These are phyloP conservation scores for Arctopsyche grandis DNA, from an alignment of 1,140 invertebrate species.

Conservation along the genomic window DNA sequence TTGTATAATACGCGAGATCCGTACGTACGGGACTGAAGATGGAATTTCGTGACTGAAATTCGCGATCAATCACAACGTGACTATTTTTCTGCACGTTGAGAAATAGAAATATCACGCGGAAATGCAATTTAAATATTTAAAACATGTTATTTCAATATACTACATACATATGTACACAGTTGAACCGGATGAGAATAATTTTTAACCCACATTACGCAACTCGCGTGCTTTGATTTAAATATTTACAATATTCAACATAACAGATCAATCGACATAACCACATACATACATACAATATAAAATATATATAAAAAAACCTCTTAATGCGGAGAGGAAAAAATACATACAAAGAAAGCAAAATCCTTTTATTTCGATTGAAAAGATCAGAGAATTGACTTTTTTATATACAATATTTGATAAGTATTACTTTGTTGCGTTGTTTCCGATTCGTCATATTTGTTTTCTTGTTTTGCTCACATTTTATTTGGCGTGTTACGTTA, in stretches of 20 bases:
- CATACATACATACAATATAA: too few relatives aligned
- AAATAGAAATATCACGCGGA: background rate
- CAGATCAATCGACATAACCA: too few relatives aligned
- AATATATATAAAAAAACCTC: too few relatives aligned
- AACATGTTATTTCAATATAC: background rate
- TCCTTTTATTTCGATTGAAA: conserved; percentile 46
- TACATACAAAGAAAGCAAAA: background rate
- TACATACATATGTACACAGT: too few relatives aligned
- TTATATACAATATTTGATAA: conserved; percentile 36
- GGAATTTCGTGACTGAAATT: conserved; percentile 25
- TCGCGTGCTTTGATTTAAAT: too few relatives aligned
- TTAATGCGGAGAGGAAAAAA: background rate
- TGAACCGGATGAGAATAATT: too few relatives aligned
- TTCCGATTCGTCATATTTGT: conserved; percentile 16
- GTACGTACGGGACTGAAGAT: background rate
- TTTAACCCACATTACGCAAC: too few relatives aligned
- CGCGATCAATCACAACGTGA: conserved; percentile 1
- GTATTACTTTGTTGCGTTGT: conserved; percentile 20
- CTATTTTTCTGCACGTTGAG: background rate
- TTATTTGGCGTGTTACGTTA: too few relatives aligned
- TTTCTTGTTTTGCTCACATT: background rate
- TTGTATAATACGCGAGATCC: background rate
- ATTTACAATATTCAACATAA: too few relatives aligned
- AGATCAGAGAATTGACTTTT: conserved; percentile 40
- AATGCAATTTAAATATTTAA: background rate